Conservation (phyloP, 2,113 vertebrate genomes). For the Trichomycterus rosablanca region DNA sequence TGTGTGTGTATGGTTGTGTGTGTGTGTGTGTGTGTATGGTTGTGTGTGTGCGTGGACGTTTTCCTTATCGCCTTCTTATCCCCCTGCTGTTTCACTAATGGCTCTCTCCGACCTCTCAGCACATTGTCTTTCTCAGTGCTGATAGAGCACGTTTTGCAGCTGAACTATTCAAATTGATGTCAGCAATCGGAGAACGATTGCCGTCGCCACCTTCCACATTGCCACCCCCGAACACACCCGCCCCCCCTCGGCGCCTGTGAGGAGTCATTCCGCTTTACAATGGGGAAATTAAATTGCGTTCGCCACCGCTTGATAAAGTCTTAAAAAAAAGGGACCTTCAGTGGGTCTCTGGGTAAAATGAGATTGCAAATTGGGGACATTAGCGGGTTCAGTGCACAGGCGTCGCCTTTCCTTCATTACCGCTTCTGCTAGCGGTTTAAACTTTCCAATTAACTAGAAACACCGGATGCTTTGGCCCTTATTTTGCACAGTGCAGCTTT, state of each 20-base stretch:
- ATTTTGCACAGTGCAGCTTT: too few species aligned
- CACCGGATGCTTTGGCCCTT: constrained; percentile 37
- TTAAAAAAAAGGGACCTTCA: constrained; percentile 42
- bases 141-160: constrained; percentile 43
- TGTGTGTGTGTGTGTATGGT: too few species aligned
- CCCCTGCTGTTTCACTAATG: constrained; percentile 42
- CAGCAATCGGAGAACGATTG: constrained; percentile 43
- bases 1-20: too few species aligned
- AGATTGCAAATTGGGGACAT: constrained; percentile 49
- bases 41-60: constrained; percentile 16
- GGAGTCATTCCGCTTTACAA: constrained; percentile 49
- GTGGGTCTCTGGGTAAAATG: constrained; percentile 42
- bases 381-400: constrained; percentile 29
- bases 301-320: constrained; percentile 48
- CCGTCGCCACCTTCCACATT: constrained; percentile 24
- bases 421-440: constrained; percentile 41
- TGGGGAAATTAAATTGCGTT: constrained; percentile 51
- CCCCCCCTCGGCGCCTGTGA: constrained; percentile 11
- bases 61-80: constrained; percentile 41
- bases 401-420: constrained; percentile 37
- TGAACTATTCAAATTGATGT: constrained; percentile 54
- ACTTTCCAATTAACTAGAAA: constrained; percentile 45
- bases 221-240: constrained; percentile 5
- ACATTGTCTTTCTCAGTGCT: constrained; percentile 49
- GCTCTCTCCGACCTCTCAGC: constrained; percentile 40